Evolutionary conservation across 2,797 vertebrate genomes (phyloP), one percentile per base, ranked within the genome.

Genomic region (Nyctibius grandis): DNA sequence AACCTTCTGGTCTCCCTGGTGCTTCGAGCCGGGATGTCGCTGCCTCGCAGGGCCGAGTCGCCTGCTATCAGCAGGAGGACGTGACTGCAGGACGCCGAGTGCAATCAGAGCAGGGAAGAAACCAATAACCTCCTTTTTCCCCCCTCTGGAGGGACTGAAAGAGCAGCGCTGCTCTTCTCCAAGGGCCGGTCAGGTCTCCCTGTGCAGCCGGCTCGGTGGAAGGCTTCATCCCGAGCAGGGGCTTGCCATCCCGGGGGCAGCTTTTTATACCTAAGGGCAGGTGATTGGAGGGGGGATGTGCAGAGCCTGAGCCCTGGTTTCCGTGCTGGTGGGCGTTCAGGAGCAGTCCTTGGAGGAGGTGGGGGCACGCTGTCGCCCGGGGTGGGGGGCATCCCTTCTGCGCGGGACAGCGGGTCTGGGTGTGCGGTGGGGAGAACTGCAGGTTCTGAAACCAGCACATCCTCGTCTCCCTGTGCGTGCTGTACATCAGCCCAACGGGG

Each of bases 51-150:
- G 31, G 94, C 85, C 2, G 4, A 59, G 82, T 26, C 26, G 70
- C 83, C 77, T 5, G 15, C 84, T 31, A 29, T 5, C 85, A 76
- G 85, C 17, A 56, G 75, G 1, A 67, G 80, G 81, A 96, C 78
- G 88, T 96, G 96, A 92, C 93, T 95, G 87, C 91, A 85, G 89
- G 89, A 51, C 2, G 11, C 53, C 12, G 4, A 73, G 85, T 4
- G 1, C 78, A 96, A 96, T 96, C 93, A 95, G 91, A 69, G 88
- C 54, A 3, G 70, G 89, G 85, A 91, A 79, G 93, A 91, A 96
- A 65, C 93, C 89, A 73, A 95, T 91, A 96, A 82, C 38, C 87
- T 78, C 20, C 13, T n/a, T 29, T 16, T 19, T 20, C 9, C n/a
- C 75, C 4, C 3, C 76, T 77, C 73, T 0, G 0, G 85, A 64